Conservation (phyloP, 2,888 invertebrate species). For the Antheraea assamensis region DNA sequence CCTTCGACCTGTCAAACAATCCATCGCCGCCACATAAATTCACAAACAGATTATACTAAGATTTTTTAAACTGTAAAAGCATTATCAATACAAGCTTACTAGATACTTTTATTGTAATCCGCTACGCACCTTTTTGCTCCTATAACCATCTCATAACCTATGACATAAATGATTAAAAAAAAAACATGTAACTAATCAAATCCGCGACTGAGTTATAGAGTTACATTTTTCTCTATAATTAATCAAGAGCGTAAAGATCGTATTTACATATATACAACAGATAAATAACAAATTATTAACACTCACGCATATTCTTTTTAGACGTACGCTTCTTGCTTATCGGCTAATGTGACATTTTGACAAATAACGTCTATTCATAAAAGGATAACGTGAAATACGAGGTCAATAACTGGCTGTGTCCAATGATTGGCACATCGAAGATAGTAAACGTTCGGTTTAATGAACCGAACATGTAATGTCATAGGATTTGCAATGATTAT, state of each 20-base stretch:
- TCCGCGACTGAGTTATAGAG: neutral
- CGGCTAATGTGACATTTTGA: slow-evolving; percentile 23
- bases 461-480: slow-evolving; percentile 50
- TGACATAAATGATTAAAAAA: neutral
- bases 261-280: neutral
- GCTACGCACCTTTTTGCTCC: too few species aligned
- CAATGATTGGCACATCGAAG: slow-evolving; percentile 51
- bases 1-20: neutral
- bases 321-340: slow-evolving; percentile 13
- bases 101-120: neutral
- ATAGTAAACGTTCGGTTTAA: slow-evolving; percentile 53
- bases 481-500: slow-evolving; percentile 20
- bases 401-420: slow-evolving; percentile 49
- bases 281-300: slow-evolving; percentile 13
- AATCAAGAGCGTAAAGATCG: neutral
- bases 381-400: slow-evolving; percentile 23
- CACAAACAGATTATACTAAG: neutral
- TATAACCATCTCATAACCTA: neutral
- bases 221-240: neutral
- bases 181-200: neutral
- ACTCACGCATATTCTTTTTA: slow-evolving; percentile 18
- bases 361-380: slow-evolving; percentile 23
- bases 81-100: neutral
- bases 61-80: too few species aligned
- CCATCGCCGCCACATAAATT: neutral